phyloP scores from a whole-genome alignment of 2,888 invertebrate genomes.

The Drosophila mulleri region DNA sequence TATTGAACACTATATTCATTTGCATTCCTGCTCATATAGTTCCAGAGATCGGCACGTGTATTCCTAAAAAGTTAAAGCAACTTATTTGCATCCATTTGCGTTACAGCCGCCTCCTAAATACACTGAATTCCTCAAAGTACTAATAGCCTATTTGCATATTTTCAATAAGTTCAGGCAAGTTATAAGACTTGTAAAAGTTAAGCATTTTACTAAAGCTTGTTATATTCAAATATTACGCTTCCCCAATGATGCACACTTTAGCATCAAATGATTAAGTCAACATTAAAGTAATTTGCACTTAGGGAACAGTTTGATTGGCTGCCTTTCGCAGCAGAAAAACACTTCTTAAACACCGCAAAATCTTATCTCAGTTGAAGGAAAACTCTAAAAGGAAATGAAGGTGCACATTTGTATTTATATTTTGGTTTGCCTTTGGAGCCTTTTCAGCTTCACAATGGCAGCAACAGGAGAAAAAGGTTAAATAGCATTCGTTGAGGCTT shows the following conservation, averaged over 20 bases:
- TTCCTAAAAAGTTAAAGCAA: no score
- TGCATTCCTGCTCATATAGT: no score
- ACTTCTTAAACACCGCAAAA: not conserved
- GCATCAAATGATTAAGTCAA: not conserved
- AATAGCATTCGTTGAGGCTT: conserved; percentile 32
- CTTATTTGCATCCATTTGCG: no score
- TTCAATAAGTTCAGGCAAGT: not conserved
- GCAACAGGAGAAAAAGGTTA: conserved; percentile 41
- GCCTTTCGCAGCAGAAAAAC: no score
- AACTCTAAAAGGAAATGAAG: conserved; percentile 2
- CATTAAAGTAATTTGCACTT: conserved; percentile 4
- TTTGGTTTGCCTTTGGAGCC: conserved; percentile 12
- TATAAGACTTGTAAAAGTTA: not conserved
- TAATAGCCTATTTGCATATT: not conserved
- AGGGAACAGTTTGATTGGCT: not conserved
- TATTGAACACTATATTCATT: no score
- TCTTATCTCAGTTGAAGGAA: not conserved
- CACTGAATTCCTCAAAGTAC: not conserved
- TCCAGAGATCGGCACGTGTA: no score
- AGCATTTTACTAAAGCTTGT: not conserved
- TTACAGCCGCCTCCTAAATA: no score
- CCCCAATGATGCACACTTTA: no score
- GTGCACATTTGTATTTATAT: conserved; percentile 14
- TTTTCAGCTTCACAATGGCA: conserved; percentile 38
- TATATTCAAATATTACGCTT: not conserved